These are phyloP conservation scores for Helostoma temminkii DNA, from an alignment of 2,797 vertebrate species.

Conservation along the genomic window DNA sequence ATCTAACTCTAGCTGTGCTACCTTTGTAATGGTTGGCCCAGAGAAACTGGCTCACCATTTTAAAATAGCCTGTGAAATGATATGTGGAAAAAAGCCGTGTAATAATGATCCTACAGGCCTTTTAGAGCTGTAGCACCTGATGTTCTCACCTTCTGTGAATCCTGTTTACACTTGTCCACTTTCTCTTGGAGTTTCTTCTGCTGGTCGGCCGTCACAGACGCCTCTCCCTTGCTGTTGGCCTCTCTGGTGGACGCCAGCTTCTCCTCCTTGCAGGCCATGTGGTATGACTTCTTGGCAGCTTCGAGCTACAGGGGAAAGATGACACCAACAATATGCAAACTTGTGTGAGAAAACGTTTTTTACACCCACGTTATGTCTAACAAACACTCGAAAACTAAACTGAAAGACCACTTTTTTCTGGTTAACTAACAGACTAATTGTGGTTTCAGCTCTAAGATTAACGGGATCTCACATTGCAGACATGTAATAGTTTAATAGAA, in stretches of 20 bases:
- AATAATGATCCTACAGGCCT: neutral
- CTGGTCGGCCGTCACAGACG: conserved; percentile 90
- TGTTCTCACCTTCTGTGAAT: conserved; percentile 91
- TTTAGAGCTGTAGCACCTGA: neutral
- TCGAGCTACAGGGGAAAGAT: conserved; percentile 85
- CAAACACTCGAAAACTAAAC: too few species aligned
- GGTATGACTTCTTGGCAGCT: conserved; percentile 93
- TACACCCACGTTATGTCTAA: too few species aligned
- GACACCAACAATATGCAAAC: neutral
- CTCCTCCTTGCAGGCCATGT: conserved; percentile 97
- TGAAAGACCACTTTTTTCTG: too few species aligned
- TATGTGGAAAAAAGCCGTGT: conserved; percentile 12
- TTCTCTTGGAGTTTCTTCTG: conserved; percentile 97
- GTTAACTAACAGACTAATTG: too few species aligned
- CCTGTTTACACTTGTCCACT: conserved; percentile 96
- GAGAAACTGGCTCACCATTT: conserved; percentile 1
- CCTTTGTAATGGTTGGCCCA: neutral
- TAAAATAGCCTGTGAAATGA: conserved; percentile 18
- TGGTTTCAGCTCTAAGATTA: too few species aligned
- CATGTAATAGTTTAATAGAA: too few species aligned
- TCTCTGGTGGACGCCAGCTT: conserved; percentile 91
- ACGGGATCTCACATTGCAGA: too few species aligned
- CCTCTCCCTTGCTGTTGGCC: conserved; percentile 90
- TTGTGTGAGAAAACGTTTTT: neutral
- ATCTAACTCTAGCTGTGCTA: neutral